Base-by-base conservation (phyloP, 2,797 vertebrate genomes). In the Selene dorsalis region DNA sequence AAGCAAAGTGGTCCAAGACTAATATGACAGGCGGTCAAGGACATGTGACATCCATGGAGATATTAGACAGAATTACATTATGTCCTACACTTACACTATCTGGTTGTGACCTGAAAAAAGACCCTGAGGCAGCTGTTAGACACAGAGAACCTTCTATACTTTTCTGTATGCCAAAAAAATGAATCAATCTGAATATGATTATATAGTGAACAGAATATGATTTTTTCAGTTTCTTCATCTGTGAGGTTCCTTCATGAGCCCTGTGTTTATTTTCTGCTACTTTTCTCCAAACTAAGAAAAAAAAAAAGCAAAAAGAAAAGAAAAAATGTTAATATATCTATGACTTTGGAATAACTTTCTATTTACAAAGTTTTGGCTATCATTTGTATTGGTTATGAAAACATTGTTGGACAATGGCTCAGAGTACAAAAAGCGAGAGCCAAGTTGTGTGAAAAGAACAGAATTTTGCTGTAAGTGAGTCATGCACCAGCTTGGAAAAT, bases 401-500 rank as follows among this genome's bases (percentile, higher is more conserved):
- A 17, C 8, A 10, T 35, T 26, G 32, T 20, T 9, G 12, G 4
- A 66, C 28, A 41, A 41, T 45, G 14, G 32, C 12, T 5, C 28
- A 53, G 58, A 32, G 6, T 1, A 22, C 28, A 35, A 64, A 41
- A 59, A 74, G 4, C 6, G 22, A 2, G 47, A 59, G 9, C 6
- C 0, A 28, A 28, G 32, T 35, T 69, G 13, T 65, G 35, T 35
- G 8, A 13, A 45, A 45, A 39, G 50, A 41, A 62, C 10, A 4
- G 1, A n/a, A 8, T 60, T 60, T 38, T n/a, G 73, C 28, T 48
- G 4, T 3, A 35, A 62, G 47, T 3, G 50, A 61, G 17, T 60
- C 14, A 53, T 52, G 13, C 50, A 75, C 17, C 22, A 73, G 61
- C 66, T 61, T 55, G 2, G 20, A 55, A 61, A 56, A 80, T 65